Conservation (phyloP, 2,113 vertebrate genomes). For the Eublepharis macularius region DNA sequence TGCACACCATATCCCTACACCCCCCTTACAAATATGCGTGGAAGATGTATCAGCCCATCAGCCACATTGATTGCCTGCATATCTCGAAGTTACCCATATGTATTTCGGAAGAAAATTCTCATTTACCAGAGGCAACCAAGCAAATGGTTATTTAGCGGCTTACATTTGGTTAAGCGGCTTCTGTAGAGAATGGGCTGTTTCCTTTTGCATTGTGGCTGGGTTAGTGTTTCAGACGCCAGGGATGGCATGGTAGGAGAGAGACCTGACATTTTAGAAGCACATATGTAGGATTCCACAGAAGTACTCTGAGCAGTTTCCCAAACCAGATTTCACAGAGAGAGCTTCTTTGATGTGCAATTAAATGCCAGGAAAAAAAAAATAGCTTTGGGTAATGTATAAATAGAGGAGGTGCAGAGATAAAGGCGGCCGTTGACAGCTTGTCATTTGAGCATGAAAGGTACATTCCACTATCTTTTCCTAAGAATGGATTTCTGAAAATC, state of each 20-base stretch:
- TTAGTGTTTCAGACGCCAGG: slow-evolving; percentile 16
- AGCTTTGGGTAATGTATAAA: slow-evolving; percentile 53
- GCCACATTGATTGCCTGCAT: no score
- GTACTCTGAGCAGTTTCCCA: slow-evolving; percentile 47
- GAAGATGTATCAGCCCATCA: no score
- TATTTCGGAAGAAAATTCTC: neutral
- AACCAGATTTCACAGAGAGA: slow-evolving; percentile 30
- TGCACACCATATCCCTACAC: no score
- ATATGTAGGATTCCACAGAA: slow-evolving; percentile 36
- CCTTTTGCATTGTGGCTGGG: neutral
- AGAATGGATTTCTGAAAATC: slow-evolving; percentile 24
- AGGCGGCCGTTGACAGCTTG: slow-evolving; percentile 48
- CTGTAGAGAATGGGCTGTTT: neutral
- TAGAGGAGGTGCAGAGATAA: slow-evolving; percentile 55
- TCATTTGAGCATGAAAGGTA: slow-evolving; percentile 33
- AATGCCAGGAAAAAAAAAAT: slow-evolving; percentile 44
- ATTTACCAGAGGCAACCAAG: neutral
- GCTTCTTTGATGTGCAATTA: slow-evolving; percentile 55
- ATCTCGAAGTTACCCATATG: no score
- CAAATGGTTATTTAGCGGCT: neutral
- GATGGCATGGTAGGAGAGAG: slow-evolving; percentile 6
- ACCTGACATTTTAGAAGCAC: slow-evolving; percentile 44
- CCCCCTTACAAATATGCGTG: no score
- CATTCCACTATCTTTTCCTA: slow-evolving; percentile 32
- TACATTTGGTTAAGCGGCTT: neutral